phyloP scores from a whole-genome alignment of 2,888 invertebrate genomes.

The Drosophila kokeensis region DNA sequence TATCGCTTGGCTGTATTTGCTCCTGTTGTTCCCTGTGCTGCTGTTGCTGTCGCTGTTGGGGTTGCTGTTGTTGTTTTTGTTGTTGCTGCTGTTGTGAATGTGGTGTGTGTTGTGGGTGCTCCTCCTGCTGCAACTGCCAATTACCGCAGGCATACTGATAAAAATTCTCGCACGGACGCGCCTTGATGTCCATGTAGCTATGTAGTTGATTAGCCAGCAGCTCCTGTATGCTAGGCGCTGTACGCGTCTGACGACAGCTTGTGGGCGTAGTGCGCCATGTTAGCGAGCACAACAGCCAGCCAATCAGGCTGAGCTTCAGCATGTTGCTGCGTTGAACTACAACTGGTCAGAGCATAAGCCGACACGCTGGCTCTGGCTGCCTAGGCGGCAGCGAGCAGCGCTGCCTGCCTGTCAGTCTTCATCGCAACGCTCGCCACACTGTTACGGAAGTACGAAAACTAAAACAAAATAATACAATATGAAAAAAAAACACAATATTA shows the following conservation, averaged over 20 bases:
- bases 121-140: conserved; percentile 79
- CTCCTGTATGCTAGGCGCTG: conserved; percentile 75
- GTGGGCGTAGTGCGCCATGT: conserved; percentile 82
- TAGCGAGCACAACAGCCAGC: conserved; percentile 73
- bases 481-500: background rate
- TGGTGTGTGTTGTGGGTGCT: conserved; percentile 2
- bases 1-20: conserved; percentile 78
- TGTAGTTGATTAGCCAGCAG: conserved; percentile 75
- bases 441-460: background rate
- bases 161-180: conserved; percentile 82
- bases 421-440: conserved; percentile 49
- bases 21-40: conserved; percentile 49
- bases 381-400: conserved; percentile 16
- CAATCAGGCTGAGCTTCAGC: conserved; percentile 76
- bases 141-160: conserved; percentile 83
- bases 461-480: background rate
- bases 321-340: conserved; percentile 55
- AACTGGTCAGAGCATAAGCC: conserved; percentile 35
- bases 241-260: conserved; percentile 71
- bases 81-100: conserved; percentile 12
- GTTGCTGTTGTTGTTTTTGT: conserved; percentile 3
- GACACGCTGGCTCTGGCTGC: conserved; percentile 1
- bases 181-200: conserved; percentile 80
- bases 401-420: conserved; percentile 68
- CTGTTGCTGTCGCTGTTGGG: conserved; percentile 58